Percentiles rank a stretch among this genome's conserved stretches.
Conservation (phyloP, 2,888 invertebrate species). For the Acanthosoma haemorrhoidale region DNA sequence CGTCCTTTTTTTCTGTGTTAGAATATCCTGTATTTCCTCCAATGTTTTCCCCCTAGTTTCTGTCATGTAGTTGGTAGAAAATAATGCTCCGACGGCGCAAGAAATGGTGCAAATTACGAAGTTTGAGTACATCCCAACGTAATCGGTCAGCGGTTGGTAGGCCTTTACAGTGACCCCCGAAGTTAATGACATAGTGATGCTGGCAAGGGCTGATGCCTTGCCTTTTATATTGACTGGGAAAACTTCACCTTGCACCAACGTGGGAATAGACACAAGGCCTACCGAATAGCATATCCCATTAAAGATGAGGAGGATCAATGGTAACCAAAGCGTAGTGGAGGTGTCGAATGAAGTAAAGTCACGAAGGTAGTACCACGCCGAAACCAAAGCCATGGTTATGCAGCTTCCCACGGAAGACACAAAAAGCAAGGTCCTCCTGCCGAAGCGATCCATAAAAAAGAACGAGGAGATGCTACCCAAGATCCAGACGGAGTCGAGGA, state of each 20-base stretch:
- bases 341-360: conserved; percentile 40
- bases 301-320: conserved; percentile 51
- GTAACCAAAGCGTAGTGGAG: conserved; percentile 49
- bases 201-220: conserved; percentile 54
- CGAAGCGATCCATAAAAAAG: conserved; percentile 36
- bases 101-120: conserved; percentile 58
- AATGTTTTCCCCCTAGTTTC: conserved; percentile 68
- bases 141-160: conserved; percentile 54
- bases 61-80: conserved; percentile 55
- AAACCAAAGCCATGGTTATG: conserved; percentile 16
- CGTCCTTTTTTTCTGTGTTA: conserved; percentile 15
- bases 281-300: conserved; percentile 57
- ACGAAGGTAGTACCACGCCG: conserved; percentile 34
- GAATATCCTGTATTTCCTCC: conserved; percentile 57
- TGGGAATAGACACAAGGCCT: conserved; percentile 57
- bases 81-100: conserved; percentile 50
- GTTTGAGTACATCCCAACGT: conserved; percentile 60
- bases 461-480: conserved; percentile 30
- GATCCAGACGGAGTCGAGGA: conserved; percentile 35
- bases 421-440: conserved; percentile 38
- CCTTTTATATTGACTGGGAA: conserved; percentile 61
- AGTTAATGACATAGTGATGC: conserved; percentile 53
- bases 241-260: conserved; percentile 58
- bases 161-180: conserved; percentile 56
- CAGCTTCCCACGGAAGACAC: conserved; percentile 34